Conservation (phyloP, 2,113 vertebrate genomes). For the Quiscalus mexicanus region DNA sequence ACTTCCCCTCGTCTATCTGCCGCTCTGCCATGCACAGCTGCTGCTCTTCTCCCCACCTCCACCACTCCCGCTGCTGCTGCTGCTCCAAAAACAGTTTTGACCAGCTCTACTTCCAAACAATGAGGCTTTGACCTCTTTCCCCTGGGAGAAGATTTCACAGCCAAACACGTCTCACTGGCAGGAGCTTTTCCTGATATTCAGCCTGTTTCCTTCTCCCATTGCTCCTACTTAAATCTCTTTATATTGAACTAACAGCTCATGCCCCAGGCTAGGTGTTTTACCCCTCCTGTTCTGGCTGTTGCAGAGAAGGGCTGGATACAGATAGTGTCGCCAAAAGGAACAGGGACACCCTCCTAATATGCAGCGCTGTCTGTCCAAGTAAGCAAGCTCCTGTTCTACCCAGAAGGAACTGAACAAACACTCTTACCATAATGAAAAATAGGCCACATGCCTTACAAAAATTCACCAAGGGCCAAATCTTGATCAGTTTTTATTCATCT, state of each 20-base stretch:
- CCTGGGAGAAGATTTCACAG: constrained; percentile 73
- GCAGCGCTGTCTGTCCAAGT: neutral
- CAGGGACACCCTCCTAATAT: neutral
- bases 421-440: constrained; percentile 46
- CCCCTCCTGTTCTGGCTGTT: neutral
- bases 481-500: constrained; percentile 59
- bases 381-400: neutral
- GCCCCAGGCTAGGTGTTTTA: constrained; percentile 25
- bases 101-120: constrained; percentile 65
- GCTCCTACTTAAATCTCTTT: constrained; percentile 58
- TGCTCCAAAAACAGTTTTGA: constrained; percentile 54
- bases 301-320: neutral
- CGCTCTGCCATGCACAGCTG: neutral
- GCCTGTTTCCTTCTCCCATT: constrained; percentile 66
- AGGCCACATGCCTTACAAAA: constrained; percentile 39
- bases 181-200: constrained; percentile 73
- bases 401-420: constrained; percentile 44
- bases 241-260: constrained; percentile 28
- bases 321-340: neutral
- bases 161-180: constrained; percentile 70
- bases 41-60: constrained; percentile 27
- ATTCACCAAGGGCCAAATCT: constrained; percentile 44
- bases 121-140: constrained; percentile 69
- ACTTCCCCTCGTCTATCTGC: neutral
- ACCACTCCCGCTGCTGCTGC: constrained; percentile 42